phyloP scores from a whole-genome alignment of 2,113 vertebrate genomes.

The Toxotes jaculatrix region DNA sequence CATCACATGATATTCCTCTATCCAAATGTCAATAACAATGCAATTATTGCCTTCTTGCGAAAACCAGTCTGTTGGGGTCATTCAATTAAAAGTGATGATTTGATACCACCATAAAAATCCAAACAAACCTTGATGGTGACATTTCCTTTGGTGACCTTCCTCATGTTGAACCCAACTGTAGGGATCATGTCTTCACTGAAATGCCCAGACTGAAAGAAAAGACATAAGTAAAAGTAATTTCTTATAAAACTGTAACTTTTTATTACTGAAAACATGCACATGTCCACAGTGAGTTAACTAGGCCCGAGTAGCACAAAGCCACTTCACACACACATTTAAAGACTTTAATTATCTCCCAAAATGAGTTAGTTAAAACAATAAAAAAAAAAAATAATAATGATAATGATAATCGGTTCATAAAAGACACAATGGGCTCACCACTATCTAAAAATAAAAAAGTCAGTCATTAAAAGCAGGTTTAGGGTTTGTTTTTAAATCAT shows the following conservation, averaged over 20 bases:
- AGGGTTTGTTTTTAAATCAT: background rate
- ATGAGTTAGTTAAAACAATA: background rate
- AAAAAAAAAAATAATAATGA: background rate
- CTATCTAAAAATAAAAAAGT: background rate
- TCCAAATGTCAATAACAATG: background rate
- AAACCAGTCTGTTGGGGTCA: background rate
- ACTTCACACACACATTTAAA: background rate
- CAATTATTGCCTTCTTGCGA: background rate
- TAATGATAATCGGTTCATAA: background rate
- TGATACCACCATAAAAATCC: constrained; percentile 1
- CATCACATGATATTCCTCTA: background rate
- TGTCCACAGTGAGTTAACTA: background rate
- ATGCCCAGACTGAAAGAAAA: constrained; percentile 86
- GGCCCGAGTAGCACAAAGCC: background rate
- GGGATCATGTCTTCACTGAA: constrained; percentile 94
- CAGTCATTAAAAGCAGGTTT: background rate
- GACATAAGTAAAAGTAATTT: background rate
- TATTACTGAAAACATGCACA: background rate
- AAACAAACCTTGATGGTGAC: constrained; percentile 86
- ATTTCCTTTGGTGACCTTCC: constrained; percentile 88
- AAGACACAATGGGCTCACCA: background rate
- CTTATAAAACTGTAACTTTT: background rate
- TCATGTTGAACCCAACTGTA: constrained; percentile 93
- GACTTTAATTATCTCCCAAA: too few relatives aligned
- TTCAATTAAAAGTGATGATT: background rate